Conservation (phyloP, 2,797 vertebrate species). For the Octomys mimax region DNA sequence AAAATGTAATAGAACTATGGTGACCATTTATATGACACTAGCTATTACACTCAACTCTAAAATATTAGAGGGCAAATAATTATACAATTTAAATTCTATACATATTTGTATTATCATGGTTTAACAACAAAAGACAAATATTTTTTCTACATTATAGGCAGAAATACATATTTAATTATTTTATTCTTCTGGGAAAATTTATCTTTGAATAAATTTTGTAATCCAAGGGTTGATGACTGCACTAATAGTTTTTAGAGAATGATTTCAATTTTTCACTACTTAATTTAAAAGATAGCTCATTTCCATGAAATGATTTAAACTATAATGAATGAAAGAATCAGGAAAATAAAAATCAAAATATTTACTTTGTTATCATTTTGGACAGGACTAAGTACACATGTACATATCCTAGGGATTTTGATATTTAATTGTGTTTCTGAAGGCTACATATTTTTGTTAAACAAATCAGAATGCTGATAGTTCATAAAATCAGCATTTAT, state of each 20-base stretch:
- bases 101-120: not conserved
- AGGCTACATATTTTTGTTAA: not conserved
- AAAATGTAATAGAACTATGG: not conserved
- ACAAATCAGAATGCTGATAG: not conserved
- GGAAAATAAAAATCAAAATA: not conserved
- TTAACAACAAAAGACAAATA: constrained; percentile 13
- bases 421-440: constrained; percentile 12
- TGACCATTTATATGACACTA: not conserved
- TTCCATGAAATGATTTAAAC: not conserved
- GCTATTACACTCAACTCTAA: constrained; percentile 10
- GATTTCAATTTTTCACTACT: not conserved
- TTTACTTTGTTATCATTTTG: constrained; percentile 11
- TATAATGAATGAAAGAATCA: not conserved
- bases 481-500: not conserved
- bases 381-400: not conserved
- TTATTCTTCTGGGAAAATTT: not conserved
- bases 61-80: constrained; percentile 1
- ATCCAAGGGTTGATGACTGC: not conserved
- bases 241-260: not conserved
- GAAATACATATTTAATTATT: not conserved
- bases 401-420: not conserved
- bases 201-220: not conserved
- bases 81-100: constrained; percentile 10
- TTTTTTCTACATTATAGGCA: not conserved
- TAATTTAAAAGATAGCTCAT: not conserved